Percentiles rank a stretch among this genome's conserved stretches.
Evolutionary conservation across 1,140 invertebrate genomes (phyloP).

Genomic region (Sycophila sp.): DNA sequence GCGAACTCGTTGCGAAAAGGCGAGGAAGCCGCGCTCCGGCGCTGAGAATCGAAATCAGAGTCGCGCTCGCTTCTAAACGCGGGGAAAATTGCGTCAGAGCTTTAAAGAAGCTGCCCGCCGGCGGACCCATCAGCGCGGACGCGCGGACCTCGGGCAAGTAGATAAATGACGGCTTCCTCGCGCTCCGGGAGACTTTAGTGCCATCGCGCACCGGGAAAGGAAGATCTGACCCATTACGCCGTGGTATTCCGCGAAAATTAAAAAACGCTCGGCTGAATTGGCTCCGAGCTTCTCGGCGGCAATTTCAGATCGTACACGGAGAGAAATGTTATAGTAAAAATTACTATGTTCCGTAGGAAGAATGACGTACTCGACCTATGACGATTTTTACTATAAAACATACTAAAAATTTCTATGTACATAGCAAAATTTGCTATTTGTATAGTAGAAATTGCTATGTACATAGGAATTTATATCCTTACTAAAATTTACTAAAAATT

Average conservation of each 20-base stretch:
- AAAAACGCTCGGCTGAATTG: no score
- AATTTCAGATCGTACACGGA: no score
- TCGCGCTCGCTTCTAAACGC: neutral
- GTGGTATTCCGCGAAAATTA: neutral
- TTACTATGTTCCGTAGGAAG: no score
- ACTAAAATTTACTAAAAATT: no score
- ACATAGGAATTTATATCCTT: no score
- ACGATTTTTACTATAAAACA: no score
- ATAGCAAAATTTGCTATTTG: no score
- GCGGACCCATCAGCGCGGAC: neutral
- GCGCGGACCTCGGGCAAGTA: neutral
- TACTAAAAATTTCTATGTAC: no score
- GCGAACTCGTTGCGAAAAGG: slow-evolving; percentile 17
- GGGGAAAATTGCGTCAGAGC: neutral
- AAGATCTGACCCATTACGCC: neutral
- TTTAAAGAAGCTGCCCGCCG: neutral
- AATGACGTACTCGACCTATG: no score
- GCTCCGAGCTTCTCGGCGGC: no score
- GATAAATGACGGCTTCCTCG: slow-evolving; percentile 22
- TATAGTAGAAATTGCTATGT: no score
- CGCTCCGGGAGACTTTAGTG: neutral
- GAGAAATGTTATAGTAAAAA: no score
- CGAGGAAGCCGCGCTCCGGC: neutral
- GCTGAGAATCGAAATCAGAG: slow-evolving; percentile 21
- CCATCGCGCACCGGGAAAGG: neutral